Evolutionary conservation across 1,140 invertebrate genomes (phyloP).

Genomic region (Cydia amplana): DNA sequence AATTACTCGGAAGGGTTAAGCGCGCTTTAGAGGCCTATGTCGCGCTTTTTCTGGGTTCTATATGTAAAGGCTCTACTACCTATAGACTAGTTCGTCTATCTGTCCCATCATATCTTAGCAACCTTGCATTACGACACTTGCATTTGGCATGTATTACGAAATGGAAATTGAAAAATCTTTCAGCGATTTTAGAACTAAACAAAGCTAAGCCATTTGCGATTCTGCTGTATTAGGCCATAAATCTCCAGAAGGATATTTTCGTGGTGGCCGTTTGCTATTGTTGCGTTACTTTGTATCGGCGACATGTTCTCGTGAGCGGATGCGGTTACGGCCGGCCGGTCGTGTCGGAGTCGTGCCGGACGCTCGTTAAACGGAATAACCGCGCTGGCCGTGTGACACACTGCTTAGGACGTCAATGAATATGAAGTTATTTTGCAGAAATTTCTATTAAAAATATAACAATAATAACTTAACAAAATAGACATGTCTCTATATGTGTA

Average conservation of each 20-base stretch:
- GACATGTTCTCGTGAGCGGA: conserved; percentile 11
- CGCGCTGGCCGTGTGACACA: not conserved
- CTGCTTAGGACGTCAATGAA: not conserved
- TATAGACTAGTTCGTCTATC: too few relatives aligned
- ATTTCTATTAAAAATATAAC: too few relatives aligned
- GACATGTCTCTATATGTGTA: too few relatives aligned
- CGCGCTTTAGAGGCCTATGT: not conserved
- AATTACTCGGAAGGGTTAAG: conserved; percentile 7
- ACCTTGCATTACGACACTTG: too few relatives aligned
- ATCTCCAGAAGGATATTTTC: too few relatives aligned
- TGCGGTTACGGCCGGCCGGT: conserved; percentile 24
- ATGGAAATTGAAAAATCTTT: too few relatives aligned
- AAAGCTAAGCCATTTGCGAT: not conserved
- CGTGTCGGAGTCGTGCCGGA: conserved; percentile 22
- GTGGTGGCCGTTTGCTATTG: not conserved
- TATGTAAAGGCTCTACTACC: too few relatives aligned
- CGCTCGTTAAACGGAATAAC: conserved; percentile 22
- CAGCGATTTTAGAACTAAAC: too few relatives aligned
- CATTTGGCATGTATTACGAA: too few relatives aligned
- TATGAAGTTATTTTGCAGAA: not conserved
- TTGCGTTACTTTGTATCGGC: not conserved
- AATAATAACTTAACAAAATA: too few relatives aligned
- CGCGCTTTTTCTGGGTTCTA: not conserved
- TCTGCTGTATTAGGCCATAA: too few relatives aligned
- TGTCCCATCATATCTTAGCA: too few relatives aligned